Evolutionary conservation across 2,113 vertebrate genomes (phyloP), one percentile per base, ranked within the genome.

Genomic region (Cariama cristata): DNA sequence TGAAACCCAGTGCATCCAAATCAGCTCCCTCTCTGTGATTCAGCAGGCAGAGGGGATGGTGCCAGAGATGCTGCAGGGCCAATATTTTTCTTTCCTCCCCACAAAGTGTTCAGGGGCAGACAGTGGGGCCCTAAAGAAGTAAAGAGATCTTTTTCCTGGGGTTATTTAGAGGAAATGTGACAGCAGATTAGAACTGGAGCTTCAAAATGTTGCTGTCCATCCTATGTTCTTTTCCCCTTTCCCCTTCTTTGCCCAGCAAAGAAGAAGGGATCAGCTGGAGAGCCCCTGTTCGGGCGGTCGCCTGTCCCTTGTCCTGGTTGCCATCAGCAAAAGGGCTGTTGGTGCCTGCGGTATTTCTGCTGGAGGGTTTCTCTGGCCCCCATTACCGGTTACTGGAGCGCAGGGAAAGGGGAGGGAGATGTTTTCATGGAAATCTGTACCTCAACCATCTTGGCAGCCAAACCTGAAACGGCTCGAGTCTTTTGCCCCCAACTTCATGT

Each of bases 401-500:
- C 2, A 33, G 45, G 59, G n/a, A 18, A 72, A 91, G 16, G 60
- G 40, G 14, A 81, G 33, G 45, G 89, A 87, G 80, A 75, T 84
- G 64, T 93, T 85, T 68, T 20, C 60, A 27, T 86, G 93, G 90
- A 93, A 94, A 87, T 90, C 80, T 69, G 19, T 56, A 81, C 87
- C 91, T 94, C 94, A 53, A 72, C 56, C 1, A 0, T 42, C 76
- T 88, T 81, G 91, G 95, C 94, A 87, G 91, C 33, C 86, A 72
- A 64, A 76, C 32, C 79, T 26, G 50, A 71, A 74, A 79, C 6
- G 23, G 21, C 49, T 74, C 8, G 1, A 75, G 58, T 52, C 28
- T 92, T 59, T 72, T 97, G 91, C 91, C 97, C 96, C 96, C 59
- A 81, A 2, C 50, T 60, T 59, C 72, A 74, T 35, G 64, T 85